Percentiles rank a stretch among this genome's conserved stretches.
These are phyloP conservation scores for Clamator glandarius DNA, from an alignment of 2,797 vertebrate genomes.

Conservation along the genomic window DNA sequence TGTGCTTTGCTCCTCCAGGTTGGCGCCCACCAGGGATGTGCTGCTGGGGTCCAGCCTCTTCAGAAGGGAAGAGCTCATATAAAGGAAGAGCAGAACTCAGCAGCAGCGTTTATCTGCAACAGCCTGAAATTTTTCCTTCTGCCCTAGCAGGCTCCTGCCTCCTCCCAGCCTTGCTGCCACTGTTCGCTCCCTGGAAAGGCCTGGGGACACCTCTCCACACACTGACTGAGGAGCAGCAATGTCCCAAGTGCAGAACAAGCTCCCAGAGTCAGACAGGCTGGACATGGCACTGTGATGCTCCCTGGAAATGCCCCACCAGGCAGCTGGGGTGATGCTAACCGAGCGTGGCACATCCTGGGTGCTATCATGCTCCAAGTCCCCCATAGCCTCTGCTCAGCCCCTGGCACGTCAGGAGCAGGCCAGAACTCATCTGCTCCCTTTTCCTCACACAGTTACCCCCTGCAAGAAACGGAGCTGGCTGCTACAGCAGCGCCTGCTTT, in stretches of 20 bases:
- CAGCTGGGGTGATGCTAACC: not conserved
- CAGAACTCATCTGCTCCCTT: not conserved
- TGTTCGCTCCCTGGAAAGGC: not conserved
- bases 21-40: fast-evolving
- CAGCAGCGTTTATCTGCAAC: not conserved
- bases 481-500: conserved; percentile 5
- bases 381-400: fast-evolving
- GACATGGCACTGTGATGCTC: fast-evolving
- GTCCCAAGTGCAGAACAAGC: not conserved
- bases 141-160: not conserved
- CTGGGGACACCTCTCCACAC: not conserved
- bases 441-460: not conserved
- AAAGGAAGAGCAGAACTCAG: not conserved
- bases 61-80: not conserved
- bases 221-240: fast-evolving
- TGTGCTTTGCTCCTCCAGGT: not conserved
- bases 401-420: fast-evolving
- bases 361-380: not conserved
- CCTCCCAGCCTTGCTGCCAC: not conserved
- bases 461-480: not conserved
- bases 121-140: not conserved
- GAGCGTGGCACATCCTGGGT: too few species aligned
- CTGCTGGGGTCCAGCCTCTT: not conserved
- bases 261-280: fast-evolving
- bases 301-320: not conserved